Conservation (phyloP, 2,888 invertebrate species). For the Drosophila mercatorum region DNA sequence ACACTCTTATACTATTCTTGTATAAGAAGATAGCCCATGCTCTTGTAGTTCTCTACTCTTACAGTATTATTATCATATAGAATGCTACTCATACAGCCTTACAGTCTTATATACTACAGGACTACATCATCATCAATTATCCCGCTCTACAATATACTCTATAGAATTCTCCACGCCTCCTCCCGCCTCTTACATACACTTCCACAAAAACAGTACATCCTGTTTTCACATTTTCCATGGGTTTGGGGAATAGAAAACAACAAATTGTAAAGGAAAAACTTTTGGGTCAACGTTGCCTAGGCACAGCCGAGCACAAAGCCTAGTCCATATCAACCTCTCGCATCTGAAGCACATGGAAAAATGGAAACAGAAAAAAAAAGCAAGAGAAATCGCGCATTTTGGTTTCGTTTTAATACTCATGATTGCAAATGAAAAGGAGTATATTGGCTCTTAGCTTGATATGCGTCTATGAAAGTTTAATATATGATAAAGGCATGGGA, state of each 20-base stretch:
- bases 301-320: conserved; percentile 29
- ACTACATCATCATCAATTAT: not conserved
- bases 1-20: not conserved
- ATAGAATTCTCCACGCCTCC: not conserved
- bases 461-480: too few species aligned
- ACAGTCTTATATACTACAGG: too few species aligned
- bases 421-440: not conserved
- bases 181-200: not conserved
- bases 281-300: conserved; percentile 34
- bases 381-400: conserved; percentile 49
- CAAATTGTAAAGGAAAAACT: conserved; percentile 16
- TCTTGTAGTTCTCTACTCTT: too few species aligned
- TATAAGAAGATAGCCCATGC: too few species aligned
- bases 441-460: not conserved
- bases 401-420: conserved; percentile 12
- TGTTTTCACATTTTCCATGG: not conserved
- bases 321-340: conserved; percentile 36
- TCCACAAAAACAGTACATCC: not conserved
- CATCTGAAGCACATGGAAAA: conserved; percentile 16
- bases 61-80: not conserved
- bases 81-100: too few species aligned
- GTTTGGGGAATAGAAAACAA: not conserved
- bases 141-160: not conserved
- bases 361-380: not conserved
- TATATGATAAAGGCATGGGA: too few species aligned